Conservation (phyloP, 2,797 vertebrate genomes). For the Champsocephalus esox region DNA sequence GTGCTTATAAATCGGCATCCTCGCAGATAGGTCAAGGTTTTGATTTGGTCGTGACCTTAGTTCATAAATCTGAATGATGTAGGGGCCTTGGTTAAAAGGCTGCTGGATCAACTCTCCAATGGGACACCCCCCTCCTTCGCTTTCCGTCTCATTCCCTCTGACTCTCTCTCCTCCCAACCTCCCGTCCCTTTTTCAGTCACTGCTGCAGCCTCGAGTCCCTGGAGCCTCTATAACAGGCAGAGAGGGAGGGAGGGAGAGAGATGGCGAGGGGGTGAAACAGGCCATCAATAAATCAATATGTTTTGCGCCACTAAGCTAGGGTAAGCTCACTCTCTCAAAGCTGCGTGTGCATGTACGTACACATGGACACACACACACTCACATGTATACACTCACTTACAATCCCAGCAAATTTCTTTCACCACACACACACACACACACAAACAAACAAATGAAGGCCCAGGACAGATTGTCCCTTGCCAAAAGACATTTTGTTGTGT, state of each 20-base stretch:
- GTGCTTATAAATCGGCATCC: constrained; percentile 84
- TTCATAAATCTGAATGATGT: constrained; percentile 89
- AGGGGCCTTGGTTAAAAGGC: constrained; percentile 79
- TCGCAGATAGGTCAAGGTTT: constrained; percentile 86
- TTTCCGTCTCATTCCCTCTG: constrained; percentile 54
- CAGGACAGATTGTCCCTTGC: constrained; percentile 83
- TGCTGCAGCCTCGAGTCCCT: constrained; percentile 70
- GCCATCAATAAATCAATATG: constrained; percentile 88
- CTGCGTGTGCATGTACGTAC: constrained; percentile 47
- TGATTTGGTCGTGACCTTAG: constrained; percentile 87
- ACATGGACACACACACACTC: constrained; percentile 34
- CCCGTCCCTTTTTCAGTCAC: constrained; percentile 68
- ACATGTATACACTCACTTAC: constrained; percentile 61
- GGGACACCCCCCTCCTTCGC: constrained; percentile 63
- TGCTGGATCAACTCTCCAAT: constrained; percentile 73
- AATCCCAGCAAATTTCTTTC: constrained; percentile 69
- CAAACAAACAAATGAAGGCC: constrained; percentile 77
- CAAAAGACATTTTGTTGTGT: constrained; percentile 88
- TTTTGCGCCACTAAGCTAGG: constrained; percentile 84
- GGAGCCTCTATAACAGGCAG: constrained; percentile 72
- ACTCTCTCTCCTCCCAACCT: constrained; percentile 57
- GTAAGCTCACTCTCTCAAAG: constrained; percentile 81
- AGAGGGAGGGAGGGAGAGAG: constrained; percentile 60
- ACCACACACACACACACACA: constrained; percentile 52
- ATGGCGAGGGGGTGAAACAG: constrained; percentile 80